Conservation (phyloP, 2,113 vertebrate species). For the Gyps fulvus region DNA sequence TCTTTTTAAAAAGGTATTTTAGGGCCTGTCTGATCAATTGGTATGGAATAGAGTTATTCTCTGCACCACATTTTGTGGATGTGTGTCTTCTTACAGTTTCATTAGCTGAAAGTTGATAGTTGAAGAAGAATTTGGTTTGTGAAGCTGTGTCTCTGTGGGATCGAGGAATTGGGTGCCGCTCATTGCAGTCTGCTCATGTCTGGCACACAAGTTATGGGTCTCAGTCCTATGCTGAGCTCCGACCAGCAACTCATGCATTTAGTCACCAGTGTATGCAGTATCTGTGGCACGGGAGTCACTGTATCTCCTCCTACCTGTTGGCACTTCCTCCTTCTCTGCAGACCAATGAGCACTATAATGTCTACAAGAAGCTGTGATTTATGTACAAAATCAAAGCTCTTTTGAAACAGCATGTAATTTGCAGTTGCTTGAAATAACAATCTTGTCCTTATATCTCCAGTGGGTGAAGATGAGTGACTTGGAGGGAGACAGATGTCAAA, state of each 20-base stretch:
- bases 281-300: background rate
- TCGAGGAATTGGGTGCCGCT: background rate
- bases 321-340: background rate
- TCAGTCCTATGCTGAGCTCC: background rate
- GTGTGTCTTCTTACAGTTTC: background rate
- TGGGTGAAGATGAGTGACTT: slow-evolving; percentile 8
- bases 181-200: background rate
- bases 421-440: background rate
- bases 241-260: background rate
- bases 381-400: background rate
- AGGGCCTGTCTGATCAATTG: background rate
- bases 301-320: background rate
- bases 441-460: background rate
- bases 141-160: background rate
- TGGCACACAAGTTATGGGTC: background rate
- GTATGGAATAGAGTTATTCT: background rate
- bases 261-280: background rate
- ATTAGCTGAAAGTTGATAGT: background rate
- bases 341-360: background rate
- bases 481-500: slow-evolving; percentile 51
- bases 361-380: background rate
- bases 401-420: background rate
- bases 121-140: background rate
- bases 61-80: background rate
- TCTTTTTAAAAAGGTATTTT: background rate